These are phyloP conservation scores for Clinocottus analis DNA, from an alignment of 2,113 vertebrate genomes.

Conservation along the genomic window DNA sequence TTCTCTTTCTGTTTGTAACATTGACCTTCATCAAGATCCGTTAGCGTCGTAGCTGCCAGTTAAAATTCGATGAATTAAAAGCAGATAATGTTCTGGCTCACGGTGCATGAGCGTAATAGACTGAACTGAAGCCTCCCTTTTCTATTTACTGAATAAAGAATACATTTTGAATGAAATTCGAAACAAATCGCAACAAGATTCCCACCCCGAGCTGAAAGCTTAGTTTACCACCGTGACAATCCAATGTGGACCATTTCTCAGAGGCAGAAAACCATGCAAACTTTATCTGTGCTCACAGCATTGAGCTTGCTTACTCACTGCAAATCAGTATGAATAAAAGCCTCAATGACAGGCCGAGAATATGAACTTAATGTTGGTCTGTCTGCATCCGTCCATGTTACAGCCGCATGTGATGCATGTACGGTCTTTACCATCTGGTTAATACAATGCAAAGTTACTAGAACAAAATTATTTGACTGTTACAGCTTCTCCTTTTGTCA, in stretches of 20 bases:
- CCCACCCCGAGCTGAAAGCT: background rate
- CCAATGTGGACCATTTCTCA: background rate
- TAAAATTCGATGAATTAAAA: background rate
- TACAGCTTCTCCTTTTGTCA: background rate
- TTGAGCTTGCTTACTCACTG: background rate
- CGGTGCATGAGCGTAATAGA: background rate
- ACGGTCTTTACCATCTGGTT: background rate
- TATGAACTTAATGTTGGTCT: background rate
- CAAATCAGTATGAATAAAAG: background rate
- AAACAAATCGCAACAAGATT: background rate
- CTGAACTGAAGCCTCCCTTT: background rate
- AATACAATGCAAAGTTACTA: background rate
- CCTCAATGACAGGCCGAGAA: background rate
- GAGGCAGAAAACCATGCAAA: background rate
- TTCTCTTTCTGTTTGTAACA: background rate
- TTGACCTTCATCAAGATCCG: slow-evolving; percentile 14
- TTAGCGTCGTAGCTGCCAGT: background rate
- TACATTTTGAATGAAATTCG: background rate
- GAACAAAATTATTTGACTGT: background rate
- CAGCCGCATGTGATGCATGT: background rate
- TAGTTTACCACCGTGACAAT: background rate
- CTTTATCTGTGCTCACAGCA: background rate
- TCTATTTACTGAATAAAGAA: background rate
- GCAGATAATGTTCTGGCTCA: background rate
- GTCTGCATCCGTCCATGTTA: background rate